These are phyloP conservation scores for Hymenochirus boettgeri DNA, from an alignment of 2,113 vertebrate species.

Conservation along the genomic window DNA sequence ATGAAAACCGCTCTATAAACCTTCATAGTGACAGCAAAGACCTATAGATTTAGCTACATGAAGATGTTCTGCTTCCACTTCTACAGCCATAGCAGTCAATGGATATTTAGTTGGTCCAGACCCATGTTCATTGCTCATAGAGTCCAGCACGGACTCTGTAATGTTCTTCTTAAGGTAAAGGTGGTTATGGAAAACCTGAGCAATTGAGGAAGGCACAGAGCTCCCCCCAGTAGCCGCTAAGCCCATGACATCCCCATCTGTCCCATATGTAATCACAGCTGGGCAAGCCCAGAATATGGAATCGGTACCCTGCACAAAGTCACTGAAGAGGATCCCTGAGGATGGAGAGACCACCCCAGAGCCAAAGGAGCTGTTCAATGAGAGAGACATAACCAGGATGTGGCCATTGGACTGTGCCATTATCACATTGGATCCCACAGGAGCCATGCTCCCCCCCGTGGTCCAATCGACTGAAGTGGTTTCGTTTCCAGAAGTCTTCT, in stretches of 20 bases:
- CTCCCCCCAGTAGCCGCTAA: slow-evolving; percentile 51
- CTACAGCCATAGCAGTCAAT: slow-evolving; percentile 28
- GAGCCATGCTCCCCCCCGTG: not conserved
- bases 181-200: slow-evolving; percentile 46
- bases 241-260: slow-evolving; percentile 40
- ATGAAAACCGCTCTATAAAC: slow-evolving; percentile 36
- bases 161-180: slow-evolving; percentile 43
- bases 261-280: slow-evolving; percentile 45
- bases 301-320: slow-evolving; percentile 39
- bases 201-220: slow-evolving; percentile 37
- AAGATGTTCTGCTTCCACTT: slow-evolving; percentile 51
- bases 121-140: slow-evolving; percentile 8
- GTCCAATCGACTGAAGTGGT: not conserved
- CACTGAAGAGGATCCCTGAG: slow-evolving; percentile 55
- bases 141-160: slow-evolving; percentile 26
- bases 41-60: slow-evolving; percentile 48
- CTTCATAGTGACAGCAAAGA: slow-evolving; percentile 46
- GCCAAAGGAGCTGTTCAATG: slow-evolving; percentile 60
- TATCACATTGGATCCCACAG: slow-evolving; percentile 49
- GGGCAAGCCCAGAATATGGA: slow-evolving; percentile 51
- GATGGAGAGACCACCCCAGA: slow-evolving; percentile 54
- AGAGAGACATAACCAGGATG: slow-evolving; percentile 55
- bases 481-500: slow-evolving; percentile 5
- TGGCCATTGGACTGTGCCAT: slow-evolving; percentile 51
- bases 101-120: not conserved